These are phyloP conservation scores for Coturnix japonica DNA, from an alignment of 2,113 vertebrate species.

Conservation along the genomic window DNA sequence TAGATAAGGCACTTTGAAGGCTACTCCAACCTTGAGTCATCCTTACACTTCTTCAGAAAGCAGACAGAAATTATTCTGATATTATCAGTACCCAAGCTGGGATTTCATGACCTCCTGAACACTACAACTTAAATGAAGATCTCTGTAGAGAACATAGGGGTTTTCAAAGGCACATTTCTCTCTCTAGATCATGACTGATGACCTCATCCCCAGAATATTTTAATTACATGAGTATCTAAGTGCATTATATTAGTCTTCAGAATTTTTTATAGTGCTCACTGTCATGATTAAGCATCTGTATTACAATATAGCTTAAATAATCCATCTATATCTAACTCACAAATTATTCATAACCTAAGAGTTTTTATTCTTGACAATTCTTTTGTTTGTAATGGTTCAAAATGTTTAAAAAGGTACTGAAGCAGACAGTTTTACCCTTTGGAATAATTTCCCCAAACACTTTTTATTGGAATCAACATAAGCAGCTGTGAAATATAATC, in stretches of 20 bases:
- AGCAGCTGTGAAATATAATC: slow-evolving; percentile 62
- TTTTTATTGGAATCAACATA: slow-evolving; percentile 49
- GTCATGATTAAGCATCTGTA: background rate
- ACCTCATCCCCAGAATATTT: background rate
- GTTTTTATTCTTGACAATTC: slow-evolving; percentile 3
- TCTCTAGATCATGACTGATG: background rate
- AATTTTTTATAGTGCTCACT: background rate
- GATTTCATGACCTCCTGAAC: background rate
- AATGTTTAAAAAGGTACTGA: slow-evolving; percentile 45
- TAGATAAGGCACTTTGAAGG: background rate
- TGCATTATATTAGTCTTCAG: background rate
- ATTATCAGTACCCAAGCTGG: background rate
- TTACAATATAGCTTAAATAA: slow-evolving; percentile 18
- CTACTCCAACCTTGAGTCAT: background rate
- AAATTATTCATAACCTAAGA: background rate
- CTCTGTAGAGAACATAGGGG: background rate
- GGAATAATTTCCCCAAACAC: slow-evolving; percentile 50
- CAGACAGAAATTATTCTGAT: background rate
- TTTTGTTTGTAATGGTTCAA: slow-evolving; percentile 45
- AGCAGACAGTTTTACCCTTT: slow-evolving; percentile 36
- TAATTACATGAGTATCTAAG: slow-evolving; percentile 27
- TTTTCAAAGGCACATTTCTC: background rate
- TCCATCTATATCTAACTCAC: slow-evolving; percentile 12
- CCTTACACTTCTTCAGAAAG: background rate
- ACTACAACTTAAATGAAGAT: background rate